These are phyloP conservation scores for Piprites chloris DNA, from an alignment of 2,113 vertebrate genomes.

Conservation along the genomic window DNA sequence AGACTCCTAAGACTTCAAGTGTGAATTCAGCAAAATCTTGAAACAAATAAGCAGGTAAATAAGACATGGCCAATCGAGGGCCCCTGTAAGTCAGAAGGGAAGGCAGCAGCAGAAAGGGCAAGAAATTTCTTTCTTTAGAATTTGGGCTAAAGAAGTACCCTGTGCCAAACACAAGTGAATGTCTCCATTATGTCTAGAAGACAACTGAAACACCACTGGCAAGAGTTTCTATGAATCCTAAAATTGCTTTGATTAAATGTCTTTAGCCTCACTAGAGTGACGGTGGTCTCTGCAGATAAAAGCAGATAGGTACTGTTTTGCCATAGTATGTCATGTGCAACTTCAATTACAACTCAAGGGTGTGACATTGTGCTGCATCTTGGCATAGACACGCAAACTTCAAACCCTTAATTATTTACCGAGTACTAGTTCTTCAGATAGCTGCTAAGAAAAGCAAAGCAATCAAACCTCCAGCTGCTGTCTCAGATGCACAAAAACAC, in stretches of 20 bases:
- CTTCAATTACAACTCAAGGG: background rate
- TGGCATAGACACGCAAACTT: background rate
- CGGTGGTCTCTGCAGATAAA: background rate
- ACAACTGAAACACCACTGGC: background rate
- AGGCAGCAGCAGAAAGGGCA: background rate
- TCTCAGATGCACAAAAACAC: background rate
- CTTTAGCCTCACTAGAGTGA: background rate
- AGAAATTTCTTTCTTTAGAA: background rate
- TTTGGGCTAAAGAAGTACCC: background rate
- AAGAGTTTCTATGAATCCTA: background rate
- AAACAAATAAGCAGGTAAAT: background rate
- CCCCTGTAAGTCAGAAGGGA: background rate
- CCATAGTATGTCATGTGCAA: background rate
- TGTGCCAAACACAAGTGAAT: background rate
- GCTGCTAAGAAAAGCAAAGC: background rate
- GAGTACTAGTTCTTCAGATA: background rate
- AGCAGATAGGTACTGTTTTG: background rate
- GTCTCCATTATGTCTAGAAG: background rate
- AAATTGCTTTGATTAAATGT: background rate
- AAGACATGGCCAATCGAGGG: background rate
- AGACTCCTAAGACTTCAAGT: fast-evolving
- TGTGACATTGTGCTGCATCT: background rate
- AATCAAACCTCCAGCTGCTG: background rate
- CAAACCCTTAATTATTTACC: background rate
- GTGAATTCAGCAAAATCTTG: background rate